These are phyloP conservation scores for Drosophila insularis DNA, from an alignment of 1,140 invertebrate species.

Conservation along the genomic window DNA sequence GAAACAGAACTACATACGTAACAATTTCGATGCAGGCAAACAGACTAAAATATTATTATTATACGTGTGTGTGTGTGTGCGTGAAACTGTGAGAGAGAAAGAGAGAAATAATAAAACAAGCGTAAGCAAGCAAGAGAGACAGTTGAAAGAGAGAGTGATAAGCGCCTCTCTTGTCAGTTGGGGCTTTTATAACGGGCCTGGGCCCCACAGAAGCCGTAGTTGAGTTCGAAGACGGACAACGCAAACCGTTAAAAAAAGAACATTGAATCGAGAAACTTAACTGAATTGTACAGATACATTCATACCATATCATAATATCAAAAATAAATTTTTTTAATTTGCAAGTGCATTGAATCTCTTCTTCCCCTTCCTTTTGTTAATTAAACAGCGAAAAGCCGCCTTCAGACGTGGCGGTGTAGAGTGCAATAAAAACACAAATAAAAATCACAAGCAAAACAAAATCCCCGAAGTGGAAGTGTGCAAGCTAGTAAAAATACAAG, in stretches of 20 bases:
- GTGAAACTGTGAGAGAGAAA: constrained; percentile 21
- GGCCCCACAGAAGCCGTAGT: constrained; percentile 69
- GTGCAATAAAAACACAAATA: constrained; percentile 63
- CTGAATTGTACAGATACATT: constrained; percentile 25
- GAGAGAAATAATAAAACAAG: constrained; percentile 5
- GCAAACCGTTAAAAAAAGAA: constrained; percentile 50
- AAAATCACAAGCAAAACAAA: constrained; percentile 57
- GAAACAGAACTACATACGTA: constrained; percentile 76
- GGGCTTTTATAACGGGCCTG: constrained; percentile 45
- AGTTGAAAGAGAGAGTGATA: constrained; percentile 49
- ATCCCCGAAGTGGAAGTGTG: constrained; percentile 28
- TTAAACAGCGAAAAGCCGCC: constrained; percentile 28
- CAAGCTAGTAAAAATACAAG: constrained; percentile 43
- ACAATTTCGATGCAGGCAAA: constrained; percentile 48
- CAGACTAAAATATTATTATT: constrained; percentile 13
- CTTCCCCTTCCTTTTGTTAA: constrained; percentile 18
- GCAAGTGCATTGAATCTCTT: constrained; percentile 45
- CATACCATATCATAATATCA: constrained; percentile 24
- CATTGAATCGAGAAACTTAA: constrained; percentile 31
- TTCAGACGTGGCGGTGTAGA: constrained; percentile 23
- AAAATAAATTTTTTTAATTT: constrained; percentile 72
- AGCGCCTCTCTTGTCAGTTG: constrained; percentile 45
- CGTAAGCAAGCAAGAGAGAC: constrained; percentile 3
- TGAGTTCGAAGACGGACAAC: constrained; percentile 69
- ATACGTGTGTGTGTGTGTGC: constrained; percentile 26